Conservation (phyloP, 2,113 vertebrate genomes). For the Odontophorus gujanensis region DNA sequence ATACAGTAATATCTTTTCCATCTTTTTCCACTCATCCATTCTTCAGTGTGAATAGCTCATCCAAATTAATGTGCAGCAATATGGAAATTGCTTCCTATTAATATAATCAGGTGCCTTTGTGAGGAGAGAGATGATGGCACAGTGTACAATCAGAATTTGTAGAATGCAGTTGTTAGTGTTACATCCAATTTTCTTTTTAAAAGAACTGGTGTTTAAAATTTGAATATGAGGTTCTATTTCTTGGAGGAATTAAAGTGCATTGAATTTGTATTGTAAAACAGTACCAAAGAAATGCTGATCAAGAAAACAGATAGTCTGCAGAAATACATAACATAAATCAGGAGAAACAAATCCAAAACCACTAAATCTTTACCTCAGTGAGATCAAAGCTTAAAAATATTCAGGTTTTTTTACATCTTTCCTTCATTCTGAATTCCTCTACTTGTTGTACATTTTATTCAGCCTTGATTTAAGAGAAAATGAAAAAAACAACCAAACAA, state of each 20-base stretch:
- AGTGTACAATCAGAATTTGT: background rate
- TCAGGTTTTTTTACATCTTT: background rate
- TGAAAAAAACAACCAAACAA: no score
- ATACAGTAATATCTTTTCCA: background rate
- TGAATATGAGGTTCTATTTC: background rate
- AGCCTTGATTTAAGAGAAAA: background rate
- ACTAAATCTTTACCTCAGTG: background rate
- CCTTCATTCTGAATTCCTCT: background rate
- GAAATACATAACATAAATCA: background rate
- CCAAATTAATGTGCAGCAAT: background rate
- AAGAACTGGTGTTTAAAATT: background rate
- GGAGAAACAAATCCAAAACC: background rate
- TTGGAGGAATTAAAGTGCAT: background rate
- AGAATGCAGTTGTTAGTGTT: background rate
- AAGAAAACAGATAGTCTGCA: background rate
- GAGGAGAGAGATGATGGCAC: background rate
- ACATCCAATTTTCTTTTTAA: background rate
- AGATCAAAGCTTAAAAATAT: background rate
- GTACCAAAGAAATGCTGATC: background rate
- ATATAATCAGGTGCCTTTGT: background rate
- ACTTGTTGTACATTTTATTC: background rate
- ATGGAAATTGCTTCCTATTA: background rate
- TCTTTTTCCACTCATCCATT: background rate
- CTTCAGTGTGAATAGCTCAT: background rate
- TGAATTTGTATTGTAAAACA: background rate